Conservation (phyloP, 2,888 invertebrate genomes). For the Sepiola atlantica region DNA sequence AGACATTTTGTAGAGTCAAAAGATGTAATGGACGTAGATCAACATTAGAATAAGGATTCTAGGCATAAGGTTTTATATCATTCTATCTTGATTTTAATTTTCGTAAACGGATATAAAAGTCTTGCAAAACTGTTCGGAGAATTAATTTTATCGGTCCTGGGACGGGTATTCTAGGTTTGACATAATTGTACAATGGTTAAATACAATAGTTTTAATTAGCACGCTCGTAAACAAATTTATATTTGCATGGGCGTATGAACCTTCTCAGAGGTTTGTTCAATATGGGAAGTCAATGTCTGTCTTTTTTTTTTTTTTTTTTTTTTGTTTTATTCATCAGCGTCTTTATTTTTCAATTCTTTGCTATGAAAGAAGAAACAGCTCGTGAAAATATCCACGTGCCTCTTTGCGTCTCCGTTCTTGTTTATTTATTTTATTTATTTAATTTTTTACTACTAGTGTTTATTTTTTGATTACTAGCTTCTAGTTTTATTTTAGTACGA, state of each 20-base stretch:
- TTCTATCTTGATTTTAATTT: no score
- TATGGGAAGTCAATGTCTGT: background rate
- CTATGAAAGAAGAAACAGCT: background rate
- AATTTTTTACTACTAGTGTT: no score
- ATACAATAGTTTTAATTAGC: background rate
- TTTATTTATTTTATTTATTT: background rate
- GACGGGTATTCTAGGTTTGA: no score
- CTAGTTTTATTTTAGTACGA: background rate
- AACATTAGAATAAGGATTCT: no score
- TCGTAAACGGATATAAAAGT: no score
- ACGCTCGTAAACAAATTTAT: background rate
- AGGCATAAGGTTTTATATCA: no score
- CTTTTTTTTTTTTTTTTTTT: background rate
- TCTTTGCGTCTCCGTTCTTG: background rate
- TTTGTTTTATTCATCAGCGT: no score
- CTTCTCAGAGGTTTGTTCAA: background rate
- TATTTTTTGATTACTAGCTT: background rate
- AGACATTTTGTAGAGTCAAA: no score
- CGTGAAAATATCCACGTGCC: background rate
- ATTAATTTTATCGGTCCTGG: no score
- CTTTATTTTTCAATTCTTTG: background rate
- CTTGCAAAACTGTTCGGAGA: no score
- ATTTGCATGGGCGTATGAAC: background rate
- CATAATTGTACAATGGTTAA: no score
- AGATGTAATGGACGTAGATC: no score